Conservation (phyloP, 2,888 invertebrate species). For the Drosophila helvetica region DNA sequence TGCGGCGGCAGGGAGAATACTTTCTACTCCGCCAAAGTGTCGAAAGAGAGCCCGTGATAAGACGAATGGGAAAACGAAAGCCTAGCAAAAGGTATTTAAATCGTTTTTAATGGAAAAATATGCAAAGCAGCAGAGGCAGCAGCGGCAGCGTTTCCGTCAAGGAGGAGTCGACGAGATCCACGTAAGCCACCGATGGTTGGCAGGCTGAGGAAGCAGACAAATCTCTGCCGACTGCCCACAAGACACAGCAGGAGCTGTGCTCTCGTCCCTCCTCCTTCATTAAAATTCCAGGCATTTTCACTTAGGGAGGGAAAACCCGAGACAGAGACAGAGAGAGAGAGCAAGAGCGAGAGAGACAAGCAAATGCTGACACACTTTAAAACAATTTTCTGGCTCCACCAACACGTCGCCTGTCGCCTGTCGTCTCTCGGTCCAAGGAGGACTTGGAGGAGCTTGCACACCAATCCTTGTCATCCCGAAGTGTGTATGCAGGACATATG, state of each 20-base stretch:
- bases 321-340: neutral
- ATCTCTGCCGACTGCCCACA: constrained; percentile 65
- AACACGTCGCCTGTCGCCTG: constrained; percentile 14
- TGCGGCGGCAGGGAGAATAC: constrained; percentile 9
- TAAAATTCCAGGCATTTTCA: constrained; percentile 77
- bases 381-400: constrained; percentile 70
- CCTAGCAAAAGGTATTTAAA: constrained; percentile 69
- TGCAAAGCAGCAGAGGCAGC: constrained; percentile 62
- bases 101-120: constrained; percentile 78
- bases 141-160: constrained; percentile 23
- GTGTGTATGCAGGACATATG: constrained; percentile 71
- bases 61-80: constrained; percentile 46
- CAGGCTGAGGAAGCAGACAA: constrained; percentile 42
- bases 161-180: constrained; percentile 38
- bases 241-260: constrained; percentile 1
- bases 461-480: constrained; percentile 35
- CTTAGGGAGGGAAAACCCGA: constrained; percentile 45
- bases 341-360: constrained; percentile 2
- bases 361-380: constrained; percentile 79
- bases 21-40: constrained; percentile 45
- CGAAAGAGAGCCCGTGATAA: constrained; percentile 44
- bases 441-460: constrained; percentile 17
- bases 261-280: constrained; percentile 60
- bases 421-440: constrained; percentile 19
- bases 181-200: constrained; percentile 44